These are phyloP conservation scores for Lagopus muta DNA, from an alignment of 2,113 vertebrate species.

Conservation along the genomic window DNA sequence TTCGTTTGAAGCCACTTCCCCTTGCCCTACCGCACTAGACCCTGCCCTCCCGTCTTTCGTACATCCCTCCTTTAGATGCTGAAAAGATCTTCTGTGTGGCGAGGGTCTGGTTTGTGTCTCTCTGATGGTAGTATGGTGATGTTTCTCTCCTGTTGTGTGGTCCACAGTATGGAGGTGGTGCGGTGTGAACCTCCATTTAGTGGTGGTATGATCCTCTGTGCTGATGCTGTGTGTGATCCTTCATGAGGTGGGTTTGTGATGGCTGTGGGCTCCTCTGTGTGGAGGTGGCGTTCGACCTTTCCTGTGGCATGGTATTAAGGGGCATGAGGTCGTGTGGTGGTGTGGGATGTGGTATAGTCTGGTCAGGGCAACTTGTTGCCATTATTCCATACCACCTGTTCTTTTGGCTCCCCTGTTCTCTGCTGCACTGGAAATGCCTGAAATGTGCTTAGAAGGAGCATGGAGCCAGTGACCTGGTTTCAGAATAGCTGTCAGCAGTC, in stretches of 20 bases:
- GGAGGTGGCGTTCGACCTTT: neutral
- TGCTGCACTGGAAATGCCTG: neutral
- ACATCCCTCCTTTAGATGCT: no score
- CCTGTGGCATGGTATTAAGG: fast-evolving
- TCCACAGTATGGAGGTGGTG: neutral
- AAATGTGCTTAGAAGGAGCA: neutral
- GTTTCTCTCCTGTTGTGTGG: neutral
- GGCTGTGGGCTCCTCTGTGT: neutral
- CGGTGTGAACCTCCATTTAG: neutral
- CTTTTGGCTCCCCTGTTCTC: neutral
- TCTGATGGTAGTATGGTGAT: neutral
- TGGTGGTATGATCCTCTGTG: neutral
- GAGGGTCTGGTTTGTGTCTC: neutral
- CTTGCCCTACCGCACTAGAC: no score
- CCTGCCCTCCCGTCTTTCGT: no score
- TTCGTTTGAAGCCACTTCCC: no score
- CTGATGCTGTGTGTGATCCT: neutral
- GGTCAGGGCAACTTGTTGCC: neutral
- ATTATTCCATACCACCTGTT: fast-evolving
- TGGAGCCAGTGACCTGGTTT: neutral
- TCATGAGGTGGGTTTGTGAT: neutral
- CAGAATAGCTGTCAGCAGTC: neutral
- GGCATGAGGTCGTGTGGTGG: fast-evolving
- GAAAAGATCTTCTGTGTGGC: neutral
- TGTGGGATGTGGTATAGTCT: fast-evolving